Evolutionary conservation across 2,888 invertebrate genomes (phyloP).

Genomic region (Macropis europaea): DNA sequence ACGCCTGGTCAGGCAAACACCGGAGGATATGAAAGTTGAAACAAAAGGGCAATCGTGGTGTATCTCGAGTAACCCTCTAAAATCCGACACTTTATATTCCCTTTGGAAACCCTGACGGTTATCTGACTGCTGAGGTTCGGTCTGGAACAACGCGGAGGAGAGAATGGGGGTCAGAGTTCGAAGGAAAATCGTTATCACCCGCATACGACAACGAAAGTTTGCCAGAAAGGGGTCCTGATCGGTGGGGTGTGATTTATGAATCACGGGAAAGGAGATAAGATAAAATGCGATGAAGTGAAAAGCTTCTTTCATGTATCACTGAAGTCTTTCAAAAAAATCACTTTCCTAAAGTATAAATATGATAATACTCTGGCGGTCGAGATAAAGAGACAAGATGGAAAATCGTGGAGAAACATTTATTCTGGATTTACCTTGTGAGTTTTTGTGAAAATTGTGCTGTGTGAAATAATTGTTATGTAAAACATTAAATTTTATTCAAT

Average conservation of each 20-base stretch:
- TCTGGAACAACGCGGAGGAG: background rate
- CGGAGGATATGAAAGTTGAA: background rate
- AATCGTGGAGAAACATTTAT: no score
- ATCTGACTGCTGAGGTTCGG: background rate
- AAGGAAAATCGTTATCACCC: conserved; percentile 35
- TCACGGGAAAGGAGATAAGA: background rate
- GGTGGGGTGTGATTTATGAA: conserved; percentile 3
- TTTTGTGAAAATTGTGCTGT: no score
- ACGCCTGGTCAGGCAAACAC: background rate
- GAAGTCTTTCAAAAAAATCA: background rate
- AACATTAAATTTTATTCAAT: no score
- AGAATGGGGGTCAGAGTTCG: background rate
- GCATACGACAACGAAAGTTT: conserved; percentile 25
- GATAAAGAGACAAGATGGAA: no score
- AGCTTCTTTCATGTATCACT: background rate
- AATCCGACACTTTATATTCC: conserved; percentile 42
- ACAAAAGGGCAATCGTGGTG: background rate
- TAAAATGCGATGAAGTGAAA: background rate
- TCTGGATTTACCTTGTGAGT: no score
- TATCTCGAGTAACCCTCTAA: background rate
- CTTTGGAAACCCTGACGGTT: background rate
- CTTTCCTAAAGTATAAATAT: no score
- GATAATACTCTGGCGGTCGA: no score
- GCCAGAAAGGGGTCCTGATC: background rate
- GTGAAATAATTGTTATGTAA: no score